Conservation (phyloP, 2,888 invertebrate genomes). For the Conops quadrifasciatus region DNA sequence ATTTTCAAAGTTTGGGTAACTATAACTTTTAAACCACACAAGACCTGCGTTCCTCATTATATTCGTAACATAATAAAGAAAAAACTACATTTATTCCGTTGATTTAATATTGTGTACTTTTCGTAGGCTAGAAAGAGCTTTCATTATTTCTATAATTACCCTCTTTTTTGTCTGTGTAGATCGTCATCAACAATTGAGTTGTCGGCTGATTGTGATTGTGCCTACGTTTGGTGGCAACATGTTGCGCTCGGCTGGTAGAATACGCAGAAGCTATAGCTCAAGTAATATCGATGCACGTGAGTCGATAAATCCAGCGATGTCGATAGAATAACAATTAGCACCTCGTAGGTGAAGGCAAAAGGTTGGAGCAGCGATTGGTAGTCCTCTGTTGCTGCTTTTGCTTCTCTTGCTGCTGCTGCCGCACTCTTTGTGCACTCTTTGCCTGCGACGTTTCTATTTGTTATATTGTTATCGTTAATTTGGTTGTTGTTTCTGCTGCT, state of each 20-base stretch:
- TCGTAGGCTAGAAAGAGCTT: too few relatives aligned
- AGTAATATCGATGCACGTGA: background rate
- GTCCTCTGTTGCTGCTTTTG: background rate
- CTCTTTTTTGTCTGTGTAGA: too few relatives aligned
- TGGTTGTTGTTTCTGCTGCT: too few relatives aligned
- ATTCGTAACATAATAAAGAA: too few relatives aligned
- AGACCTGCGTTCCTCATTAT: too few relatives aligned
- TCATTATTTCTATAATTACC: too few relatives aligned
- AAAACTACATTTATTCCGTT: too few relatives aligned
- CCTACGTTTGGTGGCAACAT: background rate
- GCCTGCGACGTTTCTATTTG: background rate
- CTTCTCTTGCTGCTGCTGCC: background rate
- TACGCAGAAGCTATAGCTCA: background rate
- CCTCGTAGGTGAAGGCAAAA: background rate
- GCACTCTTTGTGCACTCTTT: background rate
- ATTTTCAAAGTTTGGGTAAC: too few relatives aligned
- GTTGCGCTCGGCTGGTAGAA: background rate
- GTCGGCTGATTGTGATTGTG: background rate
- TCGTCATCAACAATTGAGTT: background rate
- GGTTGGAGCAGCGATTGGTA: background rate
- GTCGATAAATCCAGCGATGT: background rate
- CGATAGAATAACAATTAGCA: constrained; percentile 28
- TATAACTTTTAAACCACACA: too few relatives aligned
- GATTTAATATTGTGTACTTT: too few relatives aligned
- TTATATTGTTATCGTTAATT: background rate